Base-by-base conservation (phyloP, 2,113 vertebrate genomes). In the Phyllostomus discolor region DNA sequence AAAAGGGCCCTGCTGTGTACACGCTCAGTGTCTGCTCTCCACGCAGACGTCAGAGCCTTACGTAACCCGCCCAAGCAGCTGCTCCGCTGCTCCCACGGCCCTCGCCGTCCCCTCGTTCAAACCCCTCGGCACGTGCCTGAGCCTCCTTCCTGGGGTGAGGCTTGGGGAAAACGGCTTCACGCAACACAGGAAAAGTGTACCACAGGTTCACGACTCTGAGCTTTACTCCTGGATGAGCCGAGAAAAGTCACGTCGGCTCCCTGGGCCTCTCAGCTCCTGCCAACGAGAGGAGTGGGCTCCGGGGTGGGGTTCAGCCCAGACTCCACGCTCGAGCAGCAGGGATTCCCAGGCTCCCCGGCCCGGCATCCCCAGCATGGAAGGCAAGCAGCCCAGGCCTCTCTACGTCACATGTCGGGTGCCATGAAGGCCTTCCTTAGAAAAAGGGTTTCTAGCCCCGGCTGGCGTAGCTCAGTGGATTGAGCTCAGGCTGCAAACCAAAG, bases 61-160 rank as follows among this genome's bases (percentile, higher is more conserved):
- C 46, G 19, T 19, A 10, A 16, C 17, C 4, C 4, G 2, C 46
- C 35, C 6, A 31, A 54, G 31, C 7, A 31, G 75, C 43, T 12
- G 10, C 2, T 35, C 7, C 5, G 0, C 0, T 0, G 75, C n/a
- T 19, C 2, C 26, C 62, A 38, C 62, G 3, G 84, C 31, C 70
- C 15, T 33, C 26, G 9, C 17, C 59, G 26, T 4, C 19, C 48
- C 20, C 33, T 9, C 43, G 15, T 11, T 20, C 33, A 0, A 0
- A 6, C 78, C 46, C 16, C 17, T 75, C 31, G 9, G 14, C 46
- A 5, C 3, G 2, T 4, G 20, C 35, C 78, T n/a, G 28, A 35
- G 26, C 54, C 64, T 59, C 54, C 2, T 10, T 7, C 4, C 31
- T 1, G 66, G 90, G n/a, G 4, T 22, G 4, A 17, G 28, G 33